Base-by-base conservation (phyloP, 2,797 vertebrate genomes). In the Parotocinclus haroldoi region DNA sequence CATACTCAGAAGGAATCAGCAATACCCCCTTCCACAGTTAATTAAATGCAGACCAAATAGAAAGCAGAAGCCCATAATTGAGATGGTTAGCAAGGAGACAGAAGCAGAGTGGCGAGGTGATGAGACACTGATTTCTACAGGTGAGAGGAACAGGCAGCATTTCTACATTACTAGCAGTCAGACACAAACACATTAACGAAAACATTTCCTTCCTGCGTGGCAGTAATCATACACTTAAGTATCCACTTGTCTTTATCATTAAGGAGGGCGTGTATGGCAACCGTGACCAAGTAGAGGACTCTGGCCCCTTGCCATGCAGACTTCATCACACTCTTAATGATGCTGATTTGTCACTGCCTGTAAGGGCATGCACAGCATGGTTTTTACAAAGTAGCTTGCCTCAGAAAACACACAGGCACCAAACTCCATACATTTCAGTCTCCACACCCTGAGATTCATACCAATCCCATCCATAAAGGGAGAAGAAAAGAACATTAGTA, bases 311-410 rank as follows among this genome's bases (percentile, higher is more conserved):
- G 84, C 80, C 82, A 82, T 81, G 79, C 72, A 75, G 79, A 83
- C 87, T 85, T 80, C 84, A 85, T 80, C 86, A 82, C 57, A 66
- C 69, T 71, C 49, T 78, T 86, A 74, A 78, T 87, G 78, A 82
- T 72, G 69, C 70, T 72, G 50, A 82, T 86, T 78, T 85, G 79
- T 40, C 7, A 54, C 64, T 50, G 88, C 82, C 88, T 91, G 88
- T 89, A 90, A 91, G 91, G 89, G 90, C 90, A 92, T 89, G 90
- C 81, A 85, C 89, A 84, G 89, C 83, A 85, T 83, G 58, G 55
- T 68, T 71, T 81, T 87, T 89, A 88, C 88, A 89, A 86, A 84
- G 84, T 38, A 81, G 78, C 80, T 87, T 81, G 85, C 69, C 74
- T 16, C 60, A 14, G 63, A 78, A 48, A 61, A 67, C 37, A 58